Evolutionary conservation across 2,797 vertebrate species (phyloP), one percentile per base, ranked within the genome.

Genomic region (Enteromius argenteus): DNA sequence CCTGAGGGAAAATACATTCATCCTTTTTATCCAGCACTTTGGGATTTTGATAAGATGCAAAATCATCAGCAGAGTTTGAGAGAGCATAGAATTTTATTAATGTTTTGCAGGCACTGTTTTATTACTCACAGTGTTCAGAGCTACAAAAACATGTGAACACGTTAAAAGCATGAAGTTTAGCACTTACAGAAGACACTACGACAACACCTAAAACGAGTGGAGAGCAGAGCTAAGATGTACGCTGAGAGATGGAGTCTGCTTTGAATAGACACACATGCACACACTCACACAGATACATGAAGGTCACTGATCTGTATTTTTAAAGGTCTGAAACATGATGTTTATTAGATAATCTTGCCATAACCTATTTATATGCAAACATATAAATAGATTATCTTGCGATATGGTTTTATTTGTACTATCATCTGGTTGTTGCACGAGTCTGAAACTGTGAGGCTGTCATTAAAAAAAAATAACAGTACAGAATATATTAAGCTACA

Each of bases 41-140:
- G 44, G 64, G 68, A 81, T 81, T 84, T 84, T 35, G 60, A 76
- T 75, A 23, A 85, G 49, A 14, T 83, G 37, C 27, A 49, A 27
- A 82, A 73, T 68, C 79, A 62, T 77, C n/a, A 51, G 32, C 78
- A 79, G 75, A 83, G 62, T 23, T 67, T 84, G 46, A 85, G 68
- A 75, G 60, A 81, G 79, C 30, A n/a, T 21, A 86, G 9, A 75
- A 69, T 60, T 78, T 73, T 84, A 77, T 85, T 86, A 4, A 23
- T 83, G 23, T 85, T 90, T 91, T 90, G 90, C 88, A 94, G 92
- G 93, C 93, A 94, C 93, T 90, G 90, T 89, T 95, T 95, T 94
- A 94, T 94, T 94, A 89, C 56, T 94, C 94, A 95, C 93, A 94
- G 94, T 94, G 93, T 92, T 86, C 90, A 80, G 90, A 90, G 93